A percentile compares a stretch with the other conserved stretches of the same genome.
Conservation (phyloP, 1,140 invertebrate genomes). For the Ostrea edulis region DNA sequence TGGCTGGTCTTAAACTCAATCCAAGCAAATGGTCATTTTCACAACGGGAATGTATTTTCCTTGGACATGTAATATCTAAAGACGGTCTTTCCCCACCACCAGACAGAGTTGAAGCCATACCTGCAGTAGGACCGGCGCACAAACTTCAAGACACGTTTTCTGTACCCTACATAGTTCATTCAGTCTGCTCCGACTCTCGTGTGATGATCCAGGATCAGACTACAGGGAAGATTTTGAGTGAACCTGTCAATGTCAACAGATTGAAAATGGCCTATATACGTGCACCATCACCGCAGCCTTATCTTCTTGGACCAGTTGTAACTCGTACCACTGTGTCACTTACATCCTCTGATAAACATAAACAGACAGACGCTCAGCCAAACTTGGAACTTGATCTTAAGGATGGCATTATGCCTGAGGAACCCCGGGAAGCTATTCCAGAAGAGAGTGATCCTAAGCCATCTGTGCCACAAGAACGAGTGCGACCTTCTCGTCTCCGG, state of each 20-base stretch:
- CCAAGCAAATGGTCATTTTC: slow-evolving; percentile 47
- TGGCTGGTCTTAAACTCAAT: slow-evolving; percentile 45
- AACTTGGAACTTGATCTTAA: not conserved
- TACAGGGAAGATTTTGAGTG: not conserved
- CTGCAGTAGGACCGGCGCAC: slow-evolving; percentile 41
- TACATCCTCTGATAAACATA: not conserved
- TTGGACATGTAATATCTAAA: slow-evolving; percentile 50
- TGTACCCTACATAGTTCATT: slow-evolving; percentile 42
- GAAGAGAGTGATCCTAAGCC: not conserved
- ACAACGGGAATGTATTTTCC: slow-evolving; percentile 44
- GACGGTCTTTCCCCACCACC: slow-evolving; percentile 40
- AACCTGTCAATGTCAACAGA: slow-evolving; percentile 48
- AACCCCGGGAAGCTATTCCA: not conserved
- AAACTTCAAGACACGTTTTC: slow-evolving; percentile 44
- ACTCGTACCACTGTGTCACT: not conserved
- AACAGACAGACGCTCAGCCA: not conserved
- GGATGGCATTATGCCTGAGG: not conserved
- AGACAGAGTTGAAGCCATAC: slow-evolving; percentile 40
- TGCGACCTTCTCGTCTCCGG: no score
- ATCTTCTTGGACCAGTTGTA: slow-evolving; percentile 5
- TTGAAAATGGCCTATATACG: slow-evolving; percentile 51
- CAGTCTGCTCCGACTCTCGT: slow-evolving; percentile 3
- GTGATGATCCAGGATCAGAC: slow-evolving; percentile 10
- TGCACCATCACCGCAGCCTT: slow-evolving; percentile 32
- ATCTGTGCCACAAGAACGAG: not conserved